Conservation (phyloP, 2,888 invertebrate genomes). For the Metacarcinus magister region DNA sequence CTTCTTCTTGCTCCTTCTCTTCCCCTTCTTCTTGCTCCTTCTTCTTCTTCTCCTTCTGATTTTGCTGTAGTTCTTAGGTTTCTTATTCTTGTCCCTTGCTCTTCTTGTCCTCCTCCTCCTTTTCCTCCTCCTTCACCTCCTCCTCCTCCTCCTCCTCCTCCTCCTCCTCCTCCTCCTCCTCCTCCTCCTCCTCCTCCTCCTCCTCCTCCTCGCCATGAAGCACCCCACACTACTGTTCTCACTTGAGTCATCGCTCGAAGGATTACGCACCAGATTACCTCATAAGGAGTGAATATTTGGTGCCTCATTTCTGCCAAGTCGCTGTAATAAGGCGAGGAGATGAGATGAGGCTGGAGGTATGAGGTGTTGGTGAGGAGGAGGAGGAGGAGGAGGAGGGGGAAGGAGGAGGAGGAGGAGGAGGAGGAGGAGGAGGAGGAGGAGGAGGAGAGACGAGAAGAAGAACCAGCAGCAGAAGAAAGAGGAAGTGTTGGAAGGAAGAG, state of each 20-base stretch:
- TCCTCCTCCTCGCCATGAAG: not conserved
- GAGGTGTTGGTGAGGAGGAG: not conserved
- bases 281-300: constrained; percentile 41
- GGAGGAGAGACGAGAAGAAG: too few relatives aligned
- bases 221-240: not conserved
- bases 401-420: not conserved
- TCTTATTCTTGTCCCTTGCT: not conserved
- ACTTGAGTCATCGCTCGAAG: constrained; percentile 30
- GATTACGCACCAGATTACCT: constrained; percentile 27
- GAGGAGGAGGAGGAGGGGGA: not conserved
- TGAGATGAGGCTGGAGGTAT: not conserved
- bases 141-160: constrained; percentile 19
- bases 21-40: not conserved
- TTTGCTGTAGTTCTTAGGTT: not conserved
- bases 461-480: too few relatives aligned
- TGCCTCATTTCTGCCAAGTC: not conserved
- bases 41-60: not conserved
- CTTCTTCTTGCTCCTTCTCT: not conserved
- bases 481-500: too few relatives aligned
- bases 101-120: not conserved
- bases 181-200: constrained; percentile 34
- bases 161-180: not conserved
- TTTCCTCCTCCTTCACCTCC: not conserved
- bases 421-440: too few relatives aligned
- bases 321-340: not conserved